A percentile compares a stretch with the other conserved stretches of the same genome.
Conservation (phyloP, 2,797 vertebrate genomes). For the Gila robusta region DNA sequence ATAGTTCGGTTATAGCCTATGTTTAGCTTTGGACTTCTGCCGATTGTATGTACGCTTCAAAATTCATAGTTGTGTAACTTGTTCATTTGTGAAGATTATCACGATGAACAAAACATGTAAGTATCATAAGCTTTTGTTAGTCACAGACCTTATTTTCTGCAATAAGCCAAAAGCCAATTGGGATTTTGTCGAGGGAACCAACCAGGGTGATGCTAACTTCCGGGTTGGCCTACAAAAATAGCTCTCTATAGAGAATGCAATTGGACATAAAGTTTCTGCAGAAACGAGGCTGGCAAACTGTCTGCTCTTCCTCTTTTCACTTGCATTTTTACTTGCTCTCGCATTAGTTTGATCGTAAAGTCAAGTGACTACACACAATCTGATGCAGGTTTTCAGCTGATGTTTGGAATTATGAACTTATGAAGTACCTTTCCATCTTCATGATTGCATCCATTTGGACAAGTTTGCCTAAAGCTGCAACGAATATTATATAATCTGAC, state of each 20-base stretch:
- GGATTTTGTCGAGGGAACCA: neutral
- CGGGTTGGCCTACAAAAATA: neutral
- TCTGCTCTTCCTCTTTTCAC: conserved; percentile 12
- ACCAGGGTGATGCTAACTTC: neutral
- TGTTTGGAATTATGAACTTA: neutral
- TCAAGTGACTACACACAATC: conserved; percentile 5
- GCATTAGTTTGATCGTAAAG: neutral
- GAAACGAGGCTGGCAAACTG: neutral
- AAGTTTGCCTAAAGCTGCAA: neutral
- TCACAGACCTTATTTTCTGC: neutral
- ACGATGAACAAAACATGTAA: no score
- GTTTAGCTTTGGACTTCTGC: neutral
- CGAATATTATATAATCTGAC: neutral
- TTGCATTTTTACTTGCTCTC: neutral
- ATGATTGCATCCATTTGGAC: neutral
- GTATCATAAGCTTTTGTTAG: neutral
- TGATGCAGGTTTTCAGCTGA: neutral
- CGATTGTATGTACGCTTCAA: neutral
- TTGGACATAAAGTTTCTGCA: neutral
- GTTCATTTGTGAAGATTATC: neutral
- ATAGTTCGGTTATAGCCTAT: conserved; percentile 1
- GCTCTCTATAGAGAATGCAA: neutral
- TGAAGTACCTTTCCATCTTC: neutral
- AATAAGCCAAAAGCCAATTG: neutral
- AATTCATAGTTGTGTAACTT: neutral